Evolutionary conservation across 1,140 invertebrate species (phyloP), one percentile per base, ranked within the genome.

Genomic region (Drosophila ficusphila): DNA sequence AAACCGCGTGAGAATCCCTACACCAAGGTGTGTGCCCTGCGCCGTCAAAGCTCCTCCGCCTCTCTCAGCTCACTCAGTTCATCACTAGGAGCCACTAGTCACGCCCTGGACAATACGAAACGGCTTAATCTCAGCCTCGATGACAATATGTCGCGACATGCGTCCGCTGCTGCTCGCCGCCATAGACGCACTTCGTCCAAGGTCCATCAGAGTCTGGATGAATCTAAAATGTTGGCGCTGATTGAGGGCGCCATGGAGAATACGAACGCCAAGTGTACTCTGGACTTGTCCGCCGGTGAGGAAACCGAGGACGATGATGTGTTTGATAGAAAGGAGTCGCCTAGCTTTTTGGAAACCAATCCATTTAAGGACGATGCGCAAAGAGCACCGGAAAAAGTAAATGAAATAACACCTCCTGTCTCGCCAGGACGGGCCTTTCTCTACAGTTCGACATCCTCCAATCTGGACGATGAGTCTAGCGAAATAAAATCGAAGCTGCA

Each of bases 11-110:
- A 97, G 91, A 97, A 96, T 90, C 94, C 95, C 0, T 97, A 97
- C 78, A 96, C 95, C 1, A 97, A 96, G 92, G 94, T 97, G 1
- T 97, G 96, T 74, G 96, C 96, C 0, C 94, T 97, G 58, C 92
- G 96, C 69, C 92, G 96, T 42, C 96, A 96, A 90, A 96, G 95
- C 88, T 96, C 95, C 6, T 95, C 95, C 27, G 95, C 96, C n/a
- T 95, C 95, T 49, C 65, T 91, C 0, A 82, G 71, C 51, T 91
- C 90, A 4, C 38, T 90, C 1, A 86, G 88, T 52, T 91, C 90
- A 1, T 90, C 90, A 0, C 3, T 88, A 14, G 77, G 73, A 4
- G 33, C 64, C 3, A 48, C 49, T 11, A 38, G 31, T 5, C 52
- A 73, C 36, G 61, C 67, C 0, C 5, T 91, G 29, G 89, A 91